Evolutionary conservation across 2,797 vertebrate genomes (phyloP).

Genomic region (Artibeus jamaicensis): DNA sequence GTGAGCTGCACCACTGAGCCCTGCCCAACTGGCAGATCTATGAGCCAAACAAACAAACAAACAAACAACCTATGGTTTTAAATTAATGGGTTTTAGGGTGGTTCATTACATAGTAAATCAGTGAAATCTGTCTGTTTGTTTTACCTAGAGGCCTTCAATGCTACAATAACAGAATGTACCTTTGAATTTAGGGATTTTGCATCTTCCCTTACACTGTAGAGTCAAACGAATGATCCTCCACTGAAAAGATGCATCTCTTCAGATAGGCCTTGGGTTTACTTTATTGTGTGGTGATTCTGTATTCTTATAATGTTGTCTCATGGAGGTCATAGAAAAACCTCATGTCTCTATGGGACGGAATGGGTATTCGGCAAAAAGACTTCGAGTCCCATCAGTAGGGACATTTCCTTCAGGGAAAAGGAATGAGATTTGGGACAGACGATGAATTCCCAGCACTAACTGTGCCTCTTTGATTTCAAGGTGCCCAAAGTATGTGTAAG

Average conservation of each 20-base stretch:
- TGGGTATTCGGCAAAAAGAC: neutral
- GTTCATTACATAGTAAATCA: neutral
- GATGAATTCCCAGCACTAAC: neutral
- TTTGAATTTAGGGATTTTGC: neutral
- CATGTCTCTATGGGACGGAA: neutral
- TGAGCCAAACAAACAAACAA: neutral
- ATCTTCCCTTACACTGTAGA: neutral
- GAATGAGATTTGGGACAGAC: neutral
- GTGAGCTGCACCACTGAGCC: neutral
- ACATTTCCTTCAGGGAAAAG: neutral
- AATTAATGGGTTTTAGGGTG: neutral
- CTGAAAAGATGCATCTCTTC: neutral
- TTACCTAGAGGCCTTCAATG: neutral
- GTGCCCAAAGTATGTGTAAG: neutral
- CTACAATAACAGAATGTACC: neutral
- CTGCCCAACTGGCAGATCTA: neutral
- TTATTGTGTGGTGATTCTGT: neutral
- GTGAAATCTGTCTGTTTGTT: neutral
- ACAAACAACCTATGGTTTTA: neutral
- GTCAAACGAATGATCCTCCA: neutral
- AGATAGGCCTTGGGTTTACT: neutral
- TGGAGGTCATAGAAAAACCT: neutral
- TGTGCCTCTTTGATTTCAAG: neutral
- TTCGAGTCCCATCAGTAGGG: neutral
- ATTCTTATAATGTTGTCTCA: neutral